A percentile compares a stretch with the other conserved stretches of the same genome.
Conservation (phyloP, 53 echinoderm and acorn worm species). For the Hippasteria phrygiana region DNA sequence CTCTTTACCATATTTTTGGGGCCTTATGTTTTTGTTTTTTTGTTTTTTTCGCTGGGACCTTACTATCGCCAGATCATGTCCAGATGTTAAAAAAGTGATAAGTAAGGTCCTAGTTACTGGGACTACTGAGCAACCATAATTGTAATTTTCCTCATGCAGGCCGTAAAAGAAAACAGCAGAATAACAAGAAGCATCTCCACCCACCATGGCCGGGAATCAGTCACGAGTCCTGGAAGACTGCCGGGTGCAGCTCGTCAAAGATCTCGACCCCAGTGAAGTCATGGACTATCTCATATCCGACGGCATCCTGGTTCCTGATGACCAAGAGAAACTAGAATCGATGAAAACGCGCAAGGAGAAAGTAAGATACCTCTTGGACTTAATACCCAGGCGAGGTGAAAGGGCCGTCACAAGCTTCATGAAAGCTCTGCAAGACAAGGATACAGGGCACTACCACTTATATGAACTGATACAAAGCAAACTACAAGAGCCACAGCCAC, state of each 20-base stretch:
- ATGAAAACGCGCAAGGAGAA: neutral
- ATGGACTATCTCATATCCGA: constrained; percentile 35
- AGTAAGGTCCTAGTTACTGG: too few relatives aligned
- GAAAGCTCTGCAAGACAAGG: neutral
- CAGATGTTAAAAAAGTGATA: too few relatives aligned
- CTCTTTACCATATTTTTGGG: too few relatives aligned
- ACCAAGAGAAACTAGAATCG: neutral
- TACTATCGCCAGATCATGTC: too few relatives aligned
- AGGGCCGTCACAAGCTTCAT: constrained; percentile 15
- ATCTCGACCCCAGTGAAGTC: constrained; percentile 25
- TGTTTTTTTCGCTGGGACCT: too few relatives aligned
- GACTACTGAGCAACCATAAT: neutral
- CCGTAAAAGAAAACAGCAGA: neutral
- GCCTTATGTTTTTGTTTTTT: too few relatives aligned
- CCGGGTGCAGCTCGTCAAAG: constrained; percentile 2
- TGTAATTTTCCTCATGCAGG: neutral
- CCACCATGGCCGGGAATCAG: constrained; percentile 11
- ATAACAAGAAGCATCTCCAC: too few relatives aligned
- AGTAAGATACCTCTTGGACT: constrained; percentile 31
- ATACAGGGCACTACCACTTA: constrained; percentile 34
- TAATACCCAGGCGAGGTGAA: constrained; percentile 12
- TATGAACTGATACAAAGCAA: neutral
- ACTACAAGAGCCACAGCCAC: neutral
- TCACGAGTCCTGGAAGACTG: neutral
- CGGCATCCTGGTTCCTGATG: neutral